phyloP scores from a whole-genome alignment of 2,888 invertebrate species.

The Rhodophaea formosa region DNA sequence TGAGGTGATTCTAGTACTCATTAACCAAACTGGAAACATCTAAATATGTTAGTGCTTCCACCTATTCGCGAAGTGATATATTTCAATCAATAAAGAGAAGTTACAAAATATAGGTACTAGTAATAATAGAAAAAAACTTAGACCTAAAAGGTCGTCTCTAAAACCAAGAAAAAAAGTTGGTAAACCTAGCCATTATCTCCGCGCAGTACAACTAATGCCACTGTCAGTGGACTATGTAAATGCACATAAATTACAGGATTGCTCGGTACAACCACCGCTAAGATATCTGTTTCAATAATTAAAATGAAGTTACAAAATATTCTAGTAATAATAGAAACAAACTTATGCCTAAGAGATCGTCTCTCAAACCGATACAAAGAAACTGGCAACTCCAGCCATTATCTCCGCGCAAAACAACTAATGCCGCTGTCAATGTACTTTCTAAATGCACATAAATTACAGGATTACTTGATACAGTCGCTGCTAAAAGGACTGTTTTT shows the following conservation, averaged over 20 bases:
- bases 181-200: background rate
- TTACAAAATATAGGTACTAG: no score
- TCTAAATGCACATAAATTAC: constrained; percentile 17
- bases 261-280: background rate
- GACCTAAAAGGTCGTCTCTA: background rate
- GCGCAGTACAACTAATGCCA: constrained; percentile 12
- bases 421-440: constrained; percentile 8
- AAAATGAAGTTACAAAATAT: no score
- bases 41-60: no score
- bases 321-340: no score
- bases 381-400: background rate
- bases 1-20: no score
- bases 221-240: constrained; percentile 14
- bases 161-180: background rate
- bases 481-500: background rate
- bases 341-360: background rate
- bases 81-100: no score
- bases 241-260: constrained; percentile 18
- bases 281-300: no score
- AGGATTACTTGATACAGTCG: constrained; percentile 10
- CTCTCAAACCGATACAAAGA: background rate
- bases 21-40: no score
- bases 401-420: constrained; percentile 16
- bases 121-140: no score
- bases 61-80: no score